phyloP scores from a whole-genome alignment of 2,113 vertebrate genomes.

The Carassius gibelio region DNA sequence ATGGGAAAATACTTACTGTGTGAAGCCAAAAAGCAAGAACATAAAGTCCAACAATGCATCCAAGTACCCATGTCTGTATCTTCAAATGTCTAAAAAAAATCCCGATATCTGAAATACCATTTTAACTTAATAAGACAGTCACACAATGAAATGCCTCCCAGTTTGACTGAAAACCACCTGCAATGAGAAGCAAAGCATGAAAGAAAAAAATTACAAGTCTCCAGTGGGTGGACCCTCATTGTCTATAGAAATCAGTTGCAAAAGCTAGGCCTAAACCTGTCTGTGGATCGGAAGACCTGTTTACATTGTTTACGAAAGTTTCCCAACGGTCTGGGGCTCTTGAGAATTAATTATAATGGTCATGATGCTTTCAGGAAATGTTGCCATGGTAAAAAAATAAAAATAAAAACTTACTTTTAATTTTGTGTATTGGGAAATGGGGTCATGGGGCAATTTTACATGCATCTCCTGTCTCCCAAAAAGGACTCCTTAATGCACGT shows the following conservation, averaged over 20 bases:
- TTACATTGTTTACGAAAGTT: not conserved
- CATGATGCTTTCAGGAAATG: not conserved
- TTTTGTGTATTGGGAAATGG: not conserved
- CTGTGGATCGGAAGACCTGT: not conserved
- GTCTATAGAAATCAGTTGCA: not conserved
- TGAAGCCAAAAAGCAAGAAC: constrained; percentile 11
- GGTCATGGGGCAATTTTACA: not conserved
- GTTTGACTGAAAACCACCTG: not conserved
- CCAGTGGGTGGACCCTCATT: not conserved
- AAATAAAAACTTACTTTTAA: not conserved
- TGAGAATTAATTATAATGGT: not conserved
- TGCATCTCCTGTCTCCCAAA: not conserved
- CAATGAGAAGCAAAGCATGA: not conserved
- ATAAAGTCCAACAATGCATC: not conserved
- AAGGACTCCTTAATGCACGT: not conserved
- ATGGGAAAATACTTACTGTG: constrained; percentile 31
- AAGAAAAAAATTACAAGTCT: not conserved
- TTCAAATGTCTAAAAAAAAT: not conserved
- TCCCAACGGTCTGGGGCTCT: not conserved
- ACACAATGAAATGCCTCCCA: not conserved
- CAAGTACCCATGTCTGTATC: not conserved
- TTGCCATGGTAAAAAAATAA: not conserved
- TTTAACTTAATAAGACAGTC: not conserved
- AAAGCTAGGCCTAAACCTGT: not conserved
- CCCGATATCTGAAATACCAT: not conserved